Evolutionary conservation across 2,797 vertebrate genomes (phyloP).

Genomic region (Argyrosomus regius): DNA sequence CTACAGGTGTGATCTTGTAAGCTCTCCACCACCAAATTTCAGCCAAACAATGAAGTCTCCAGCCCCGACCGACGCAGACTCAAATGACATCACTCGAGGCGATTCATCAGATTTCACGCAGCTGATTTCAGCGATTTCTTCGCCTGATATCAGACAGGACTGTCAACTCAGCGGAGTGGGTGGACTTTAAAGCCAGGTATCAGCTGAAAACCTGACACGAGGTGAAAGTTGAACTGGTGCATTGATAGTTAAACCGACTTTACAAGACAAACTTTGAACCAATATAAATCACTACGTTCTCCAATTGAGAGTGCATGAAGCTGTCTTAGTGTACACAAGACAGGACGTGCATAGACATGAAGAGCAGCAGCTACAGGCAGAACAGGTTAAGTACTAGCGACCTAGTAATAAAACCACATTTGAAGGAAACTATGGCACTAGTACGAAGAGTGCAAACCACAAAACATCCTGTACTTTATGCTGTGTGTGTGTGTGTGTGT

Average conservation of each 20-base stretch:
- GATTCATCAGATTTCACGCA: too few relatives aligned
- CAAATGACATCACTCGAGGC: too few relatives aligned
- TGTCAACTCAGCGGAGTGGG: too few relatives aligned
- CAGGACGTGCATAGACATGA: background rate
- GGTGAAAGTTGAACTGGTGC: background rate
- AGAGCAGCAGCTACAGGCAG: background rate
- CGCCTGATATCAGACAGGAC: too few relatives aligned
- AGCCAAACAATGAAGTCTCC: too few relatives aligned
- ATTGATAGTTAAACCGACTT: background rate
- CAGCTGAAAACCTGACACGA: background rate
- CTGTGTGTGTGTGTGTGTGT: background rate
- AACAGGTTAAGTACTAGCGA: background rate
- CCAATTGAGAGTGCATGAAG: background rate
- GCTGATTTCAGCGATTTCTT: too few relatives aligned
- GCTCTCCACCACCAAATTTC: too few relatives aligned
- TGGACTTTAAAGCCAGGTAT: too few relatives aligned
- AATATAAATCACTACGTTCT: background rate
- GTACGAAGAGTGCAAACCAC: background rate
- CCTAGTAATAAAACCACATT: constrained; percentile 30
- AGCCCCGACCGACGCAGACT: too few relatives aligned
- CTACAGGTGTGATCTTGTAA: too few relatives aligned
- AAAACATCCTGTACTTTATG: constrained; percentile 15
- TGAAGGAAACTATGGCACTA: background rate
- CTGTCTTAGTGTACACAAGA: background rate
- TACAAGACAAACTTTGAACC: background rate